Base-by-base conservation (phyloP, 2,113 vertebrate species). In the Taurulus bubalis region DNA sequence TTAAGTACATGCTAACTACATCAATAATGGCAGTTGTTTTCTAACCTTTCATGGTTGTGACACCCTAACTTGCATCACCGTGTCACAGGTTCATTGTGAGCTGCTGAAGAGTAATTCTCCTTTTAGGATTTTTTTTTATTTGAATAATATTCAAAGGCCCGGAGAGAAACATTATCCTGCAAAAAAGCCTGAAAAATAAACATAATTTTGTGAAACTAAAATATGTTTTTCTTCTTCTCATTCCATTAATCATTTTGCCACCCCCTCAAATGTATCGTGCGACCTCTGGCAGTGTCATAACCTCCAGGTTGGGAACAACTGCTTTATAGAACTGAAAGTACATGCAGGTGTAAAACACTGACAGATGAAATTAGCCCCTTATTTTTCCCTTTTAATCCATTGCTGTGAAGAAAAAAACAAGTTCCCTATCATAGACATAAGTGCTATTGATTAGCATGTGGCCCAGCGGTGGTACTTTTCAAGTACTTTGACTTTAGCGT, bases 121-220 rank as follows among this genome's bases (percentile, higher is more conserved):
- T 18, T 45, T 53, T 51, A 51, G 76, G 5, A 30, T 59, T 56
- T 7, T n/a, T 56, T 16, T 16, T 10, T 32, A 59, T 82, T 56
- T 79, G 55, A 88, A 85, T 73, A 80, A 59, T 73, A 85, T 79
- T 78, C 59, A 83, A 72, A 80, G 42, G 64, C 30, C 22, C 11
- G 38, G 66, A 75, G 45, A 71, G 47, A 84, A 11, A 78, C 77
- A 72, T 72, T 76, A 47, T 56, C 18, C 15, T n/a, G 6, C 8
- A 18, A 55, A 75, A 76, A 77, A 68, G n/a, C 6, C 4, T 38
- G 7, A 12, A 66, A 77, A 84, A 82, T 68, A 80, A 83, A 65
- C 42, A 75, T 30, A 20, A 77, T 69, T 79, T 75, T 56, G 42
- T 53, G 20, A 30, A 62, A 58, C 32, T 56, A 40, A 51, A 58